phyloP scores from a whole-genome alignment of 2,888 invertebrate species.

The Parapristionchus giblindavisi region DNA sequence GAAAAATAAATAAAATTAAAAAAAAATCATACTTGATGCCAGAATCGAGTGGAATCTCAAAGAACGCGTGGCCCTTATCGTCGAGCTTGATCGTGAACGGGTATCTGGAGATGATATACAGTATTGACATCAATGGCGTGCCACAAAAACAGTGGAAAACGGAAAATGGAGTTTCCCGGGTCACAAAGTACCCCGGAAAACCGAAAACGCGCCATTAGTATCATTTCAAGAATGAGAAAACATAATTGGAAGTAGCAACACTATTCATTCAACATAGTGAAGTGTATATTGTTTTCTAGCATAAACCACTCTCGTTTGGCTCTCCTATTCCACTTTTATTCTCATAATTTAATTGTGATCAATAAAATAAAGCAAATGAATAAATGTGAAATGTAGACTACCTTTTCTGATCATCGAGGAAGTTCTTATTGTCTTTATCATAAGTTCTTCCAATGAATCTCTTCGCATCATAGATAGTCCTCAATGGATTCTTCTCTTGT shows the following conservation, averaged over 20 bases:
- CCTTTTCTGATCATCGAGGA: conserved; percentile 47
- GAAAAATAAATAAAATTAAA: neutral
- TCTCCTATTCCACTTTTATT: no score
- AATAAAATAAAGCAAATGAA: no score
- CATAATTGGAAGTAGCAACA: neutral
- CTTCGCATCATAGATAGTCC: conserved; percentile 74
- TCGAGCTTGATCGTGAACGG: conserved; percentile 65
- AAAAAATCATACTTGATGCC: conserved; percentile 47
- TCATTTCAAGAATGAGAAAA: neutral
- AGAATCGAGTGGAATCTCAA: conserved; percentile 61
- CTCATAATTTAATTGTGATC: no score
- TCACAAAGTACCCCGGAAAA: no score
- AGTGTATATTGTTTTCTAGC: no score
- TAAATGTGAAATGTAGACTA: no score
- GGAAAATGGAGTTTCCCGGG: no score
- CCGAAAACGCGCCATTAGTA: neutral
- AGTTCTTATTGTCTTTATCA: conserved; percentile 64
- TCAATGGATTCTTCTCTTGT: conserved; percentile 71
- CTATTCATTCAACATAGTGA: no score
- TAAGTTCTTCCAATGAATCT: conserved; percentile 73
- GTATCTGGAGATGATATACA: conserved; percentile 51
- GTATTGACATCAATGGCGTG: neutral
- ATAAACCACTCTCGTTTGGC: no score
- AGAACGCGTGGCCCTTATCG: conserved; percentile 60
- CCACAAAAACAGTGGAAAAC: neutral